phyloP scores from a whole-genome alignment of 1,140 invertebrate genomes.

The Geopemphigus sp. region DNA sequence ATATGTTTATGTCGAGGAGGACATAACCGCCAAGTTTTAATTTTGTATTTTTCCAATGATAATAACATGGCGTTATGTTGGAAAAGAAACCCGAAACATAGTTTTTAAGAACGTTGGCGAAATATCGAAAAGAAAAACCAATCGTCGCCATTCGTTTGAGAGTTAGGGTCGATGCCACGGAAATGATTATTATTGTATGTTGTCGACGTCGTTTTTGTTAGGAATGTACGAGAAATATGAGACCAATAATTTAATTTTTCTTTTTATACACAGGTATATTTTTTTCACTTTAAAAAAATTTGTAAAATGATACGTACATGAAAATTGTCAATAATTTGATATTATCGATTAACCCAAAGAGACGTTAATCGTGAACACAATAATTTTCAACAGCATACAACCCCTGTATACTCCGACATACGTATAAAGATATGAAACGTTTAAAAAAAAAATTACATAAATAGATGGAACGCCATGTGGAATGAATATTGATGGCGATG shows the following conservation, averaged over 20 bases:
- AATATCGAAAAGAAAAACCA: not conserved
- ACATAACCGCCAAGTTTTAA: not conserved
- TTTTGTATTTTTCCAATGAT: no score
- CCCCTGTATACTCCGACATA: conserved; percentile 11
- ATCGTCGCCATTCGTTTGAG: no score
- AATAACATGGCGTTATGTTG: no score
- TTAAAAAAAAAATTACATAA: conserved; percentile 8
- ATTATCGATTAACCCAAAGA: not conserved
- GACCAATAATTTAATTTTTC: conserved; percentile 25
- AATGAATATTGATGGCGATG: not conserved
- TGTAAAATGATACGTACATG: not conserved
- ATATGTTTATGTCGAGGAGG: not conserved
- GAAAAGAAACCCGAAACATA: no score
- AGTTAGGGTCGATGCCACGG: not conserved
- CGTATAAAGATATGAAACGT: not conserved
- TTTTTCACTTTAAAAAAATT: not conserved
- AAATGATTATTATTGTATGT: not conserved
- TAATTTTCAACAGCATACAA: not conserved
- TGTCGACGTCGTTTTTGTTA: no score
- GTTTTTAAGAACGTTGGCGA: not conserved
- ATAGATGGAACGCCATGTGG: not conserved
- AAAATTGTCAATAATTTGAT: conserved; percentile 41
- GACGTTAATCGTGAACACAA: conserved; percentile 41
- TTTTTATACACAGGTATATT: not conserved
- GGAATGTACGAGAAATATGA: conserved; percentile 13